Evolutionary conservation across 1,140 invertebrate genomes (phyloP), one percentile per base, ranked within the genome.

Genomic region (Tachypleus tridentatus): DNA sequence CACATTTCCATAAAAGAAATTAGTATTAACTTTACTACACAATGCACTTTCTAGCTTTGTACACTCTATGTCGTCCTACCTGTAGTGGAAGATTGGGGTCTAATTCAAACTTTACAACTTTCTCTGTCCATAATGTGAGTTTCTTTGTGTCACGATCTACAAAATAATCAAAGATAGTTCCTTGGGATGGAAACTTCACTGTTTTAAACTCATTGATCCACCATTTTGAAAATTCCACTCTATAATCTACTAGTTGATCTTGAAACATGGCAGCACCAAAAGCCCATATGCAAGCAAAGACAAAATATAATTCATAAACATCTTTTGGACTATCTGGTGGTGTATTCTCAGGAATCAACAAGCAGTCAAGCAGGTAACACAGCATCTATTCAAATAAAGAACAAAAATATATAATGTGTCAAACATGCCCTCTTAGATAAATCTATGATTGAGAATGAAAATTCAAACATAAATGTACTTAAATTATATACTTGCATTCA

Each of bases 171-270:
- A 98, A 98, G 7, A 97, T 91, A 5, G 91, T 95, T 5, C 78
- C 78, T 53, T 75, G 73, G 48, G 75, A 72, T 3, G 94, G 94
- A 78, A 97, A 97, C 79, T 93, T 95, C 9, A 97, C 82, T 57
- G 87, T 88, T 77, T 97, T 97, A 76, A 97, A 98, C 77, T 98
- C 94, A 74, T 91, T 93, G 4, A 87, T 78, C 90, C 92, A 98
- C 94, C 94, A 98, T 81, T 97, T 97, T 7, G 89, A 92, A 75
- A 97, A 98, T 76, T 98, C 92, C 59, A 87, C 86, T 60, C 92
- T 83, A 85, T 93, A 92, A 77, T 97, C 93, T 3, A 81, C 77
- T 8, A 82, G 73, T 77, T 92, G 91, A 81, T 97, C 93, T 74
- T 94, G 92, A 77, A 91, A 95, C 82, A 96, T 88, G 9, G 90